Base-by-base conservation (phyloP, 2,888 invertebrate species). In the Andricus quercusramuli region DNA sequence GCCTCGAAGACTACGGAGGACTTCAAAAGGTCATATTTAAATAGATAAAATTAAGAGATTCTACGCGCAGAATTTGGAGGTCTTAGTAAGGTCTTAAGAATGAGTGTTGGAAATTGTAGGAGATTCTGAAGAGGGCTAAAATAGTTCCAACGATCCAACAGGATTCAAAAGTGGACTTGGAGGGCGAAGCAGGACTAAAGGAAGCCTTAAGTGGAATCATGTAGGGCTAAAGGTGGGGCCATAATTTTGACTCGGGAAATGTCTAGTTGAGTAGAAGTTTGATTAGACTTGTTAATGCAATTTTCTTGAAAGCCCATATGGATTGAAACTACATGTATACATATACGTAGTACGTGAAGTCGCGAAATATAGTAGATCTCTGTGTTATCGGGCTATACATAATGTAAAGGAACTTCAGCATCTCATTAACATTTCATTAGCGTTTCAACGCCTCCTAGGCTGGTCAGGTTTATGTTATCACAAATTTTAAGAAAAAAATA, bases 231-330 rank as follows among this genome's bases (percentile, higher is more conserved):
- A 37, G 37, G 5, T 32, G 8, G 37, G 37, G 37, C 8, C 37
- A 37, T 8, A 37, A 37, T 37, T 6, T 37, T 8, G 37, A 37
- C 8, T 37, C 8, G 25, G 68, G 44, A 68, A 68, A 68, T 47
- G 25, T 68, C 25, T 44, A 77, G 81, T 74, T 64, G 76, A 79
- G 59, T 74, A 41, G 80, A 76, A 84, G 81, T 84, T 82, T 80
- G 84, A 83, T 85, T 82, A 83, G 84, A 84, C 85, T 85, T 85
- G 83, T 84, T 86, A 86, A 86, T 86, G 86, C 81, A 86, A 86
- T 86, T 86, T 84, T 79, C 81, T 83, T 84, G 80, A 86, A 83
- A 86, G 84, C 84, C 78, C 79, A 78, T 78, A 83, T 83, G 80
- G 68, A 70, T 70, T 70, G 59, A 37, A 62, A 77, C 15, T 77